Conservation (phyloP, 1,140 invertebrate species). For the Drosophila rufa region DNA sequence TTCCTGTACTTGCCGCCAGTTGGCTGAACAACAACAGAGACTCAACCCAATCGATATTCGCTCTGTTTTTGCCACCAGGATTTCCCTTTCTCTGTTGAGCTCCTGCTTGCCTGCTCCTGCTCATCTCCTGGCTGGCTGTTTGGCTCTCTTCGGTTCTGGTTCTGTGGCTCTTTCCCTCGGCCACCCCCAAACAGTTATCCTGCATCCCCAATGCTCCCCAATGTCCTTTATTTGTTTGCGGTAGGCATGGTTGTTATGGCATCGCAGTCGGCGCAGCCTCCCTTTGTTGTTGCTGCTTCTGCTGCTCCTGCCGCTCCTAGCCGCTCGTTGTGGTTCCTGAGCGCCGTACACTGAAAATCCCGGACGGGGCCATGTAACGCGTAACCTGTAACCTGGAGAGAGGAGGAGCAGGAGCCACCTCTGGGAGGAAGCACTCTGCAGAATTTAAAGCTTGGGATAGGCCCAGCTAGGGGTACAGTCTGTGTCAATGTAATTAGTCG, state of each 20-base stretch:
- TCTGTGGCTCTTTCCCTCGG: not conserved
- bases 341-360: constrained; percentile 64
- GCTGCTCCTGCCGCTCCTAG: not conserved
- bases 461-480: constrained; percentile 14
- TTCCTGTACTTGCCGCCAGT: not conserved
- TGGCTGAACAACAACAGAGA: not conserved
- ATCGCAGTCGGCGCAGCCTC: constrained; percentile 20
- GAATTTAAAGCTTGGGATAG: not conserved
- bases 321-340: constrained; percentile 45
- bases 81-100: constrained; percentile 34
- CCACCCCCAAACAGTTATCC: constrained; percentile 2
- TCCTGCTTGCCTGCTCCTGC: constrained; percentile 40
- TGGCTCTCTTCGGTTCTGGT: constrained; percentile 14
- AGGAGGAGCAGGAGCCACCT: not conserved
- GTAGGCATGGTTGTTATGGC: constrained; percentile 25
- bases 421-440: not conserved
- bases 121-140: constrained; percentile 22
- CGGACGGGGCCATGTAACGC: constrained; percentile 59
- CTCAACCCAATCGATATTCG: constrained; percentile 33
- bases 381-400: constrained; percentile 14
- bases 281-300: not conserved
- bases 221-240: constrained; percentile 14
- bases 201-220: not conserved
- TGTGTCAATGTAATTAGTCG: constrained; percentile 26
- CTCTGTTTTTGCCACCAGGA: constrained; percentile 24